A percentile compares a stretch with the other conserved stretches of the same genome.
phyloP scores from a whole-genome alignment of 2,888 invertebrate genomes.

The Phaonia tiefii region DNA sequence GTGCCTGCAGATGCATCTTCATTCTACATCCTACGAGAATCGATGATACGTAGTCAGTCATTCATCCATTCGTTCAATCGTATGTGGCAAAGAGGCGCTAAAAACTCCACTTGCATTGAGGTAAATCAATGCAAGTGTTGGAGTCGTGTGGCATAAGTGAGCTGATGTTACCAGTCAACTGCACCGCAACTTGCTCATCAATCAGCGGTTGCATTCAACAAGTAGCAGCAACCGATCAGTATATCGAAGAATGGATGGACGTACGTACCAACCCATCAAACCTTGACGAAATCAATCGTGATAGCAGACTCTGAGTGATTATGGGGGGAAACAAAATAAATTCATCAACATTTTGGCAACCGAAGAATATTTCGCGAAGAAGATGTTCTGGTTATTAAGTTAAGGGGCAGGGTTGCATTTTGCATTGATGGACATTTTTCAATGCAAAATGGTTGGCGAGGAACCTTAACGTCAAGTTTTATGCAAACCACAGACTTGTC shows the following conservation, averaged over 20 bases:
- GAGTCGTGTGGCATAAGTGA: conserved; percentile 64
- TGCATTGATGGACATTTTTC: too few relatives aligned
- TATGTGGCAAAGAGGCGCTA: conserved; percentile 58
- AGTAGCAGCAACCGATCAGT: neutral
- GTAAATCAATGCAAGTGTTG: conserved; percentile 36
- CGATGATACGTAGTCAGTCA: neutral
- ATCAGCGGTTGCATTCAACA: conserved; percentile 23
- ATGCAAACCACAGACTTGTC: too few relatives aligned
- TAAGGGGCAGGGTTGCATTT: neutral
- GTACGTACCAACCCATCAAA: too few relatives aligned
- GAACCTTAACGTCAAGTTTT: too few relatives aligned
- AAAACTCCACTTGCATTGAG: conserved; percentile 37
- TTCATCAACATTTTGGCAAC: neutral
- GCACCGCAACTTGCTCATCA: too few relatives aligned
- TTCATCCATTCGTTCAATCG: too few relatives aligned
- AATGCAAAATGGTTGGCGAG: too few relatives aligned
- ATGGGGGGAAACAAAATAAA: neutral
- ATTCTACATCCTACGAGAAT: neutral
- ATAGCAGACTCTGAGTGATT: conserved; percentile 56
- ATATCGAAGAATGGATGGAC: neutral
- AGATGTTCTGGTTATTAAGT: conserved; percentile 31
- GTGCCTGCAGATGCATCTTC: neutral
- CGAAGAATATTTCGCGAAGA: neutral
- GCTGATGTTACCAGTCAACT: neutral
- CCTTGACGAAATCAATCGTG: conserved; percentile 47